Base-by-base conservation (phyloP, 2,113 vertebrate genomes). In the Semnornis frantzii region DNA sequence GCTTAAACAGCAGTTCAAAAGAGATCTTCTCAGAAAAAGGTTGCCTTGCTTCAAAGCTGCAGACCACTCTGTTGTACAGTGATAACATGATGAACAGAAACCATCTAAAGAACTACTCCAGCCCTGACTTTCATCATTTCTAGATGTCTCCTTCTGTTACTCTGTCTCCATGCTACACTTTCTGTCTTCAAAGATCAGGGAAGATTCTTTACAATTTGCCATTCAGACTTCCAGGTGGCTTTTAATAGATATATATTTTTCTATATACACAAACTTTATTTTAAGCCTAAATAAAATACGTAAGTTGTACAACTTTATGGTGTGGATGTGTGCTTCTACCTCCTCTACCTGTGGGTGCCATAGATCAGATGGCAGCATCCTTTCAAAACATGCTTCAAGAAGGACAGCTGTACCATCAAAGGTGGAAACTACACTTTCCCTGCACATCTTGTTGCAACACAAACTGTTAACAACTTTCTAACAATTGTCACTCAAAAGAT, bases 401-500 rank as follows among this genome's bases (percentile, higher is more conserved):
- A 15, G 10, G 1, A 2, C 2, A 3, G 15, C 0, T 64, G 10
- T 13, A 59, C 12, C 60, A n/a, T 5, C 31, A 34, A 27, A 30
- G 39, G 37, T 65, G 63, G 63, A 28, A 68, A 68, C 37, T 28
- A 27, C 15, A 28, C 37, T 64, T 39, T 11, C 34, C 37, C 24
- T 64, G 34, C 8, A 46, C 12, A 8, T 46, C 42, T 28, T 68
- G 42, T 31, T 68, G 42, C 65, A 31, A 14, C 50, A 52, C 23
- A 52, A 23, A 52, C 12, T 52, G 24, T 23, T 52, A 52, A 50
- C 5, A 50, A 50, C 21, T 50, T 50, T 50, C 21, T 50, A 50
- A 24, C 50, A 52, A 52, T 52, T 52, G 12, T 24, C 50, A 52
- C 13, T 25, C 23, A 52, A 52, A 52, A 52, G 50, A 52, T 46